Conservation (phyloP, 2,888 invertebrate genomes). For the Synanthedon formicaeformis region DNA sequence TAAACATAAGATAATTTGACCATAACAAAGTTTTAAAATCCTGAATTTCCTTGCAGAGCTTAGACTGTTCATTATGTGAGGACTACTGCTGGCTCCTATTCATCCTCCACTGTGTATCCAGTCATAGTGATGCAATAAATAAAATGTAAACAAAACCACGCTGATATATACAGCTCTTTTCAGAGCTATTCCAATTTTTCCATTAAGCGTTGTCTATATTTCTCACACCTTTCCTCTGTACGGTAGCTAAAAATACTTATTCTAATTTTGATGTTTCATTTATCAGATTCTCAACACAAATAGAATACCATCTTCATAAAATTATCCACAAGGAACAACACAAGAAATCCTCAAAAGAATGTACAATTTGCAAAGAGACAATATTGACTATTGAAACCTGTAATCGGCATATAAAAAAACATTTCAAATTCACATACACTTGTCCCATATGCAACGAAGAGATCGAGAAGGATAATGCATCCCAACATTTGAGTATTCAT, state of each 20-base stretch:
- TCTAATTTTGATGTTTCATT: conserved; percentile 1
- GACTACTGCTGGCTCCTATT: too few species aligned
- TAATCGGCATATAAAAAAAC: conserved; percentile 43
- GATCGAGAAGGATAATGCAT: conserved; percentile 26
- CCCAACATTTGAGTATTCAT: conserved; percentile 42
- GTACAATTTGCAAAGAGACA: conserved; percentile 31
- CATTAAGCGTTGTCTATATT: too few species aligned
- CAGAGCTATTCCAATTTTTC: too few species aligned
- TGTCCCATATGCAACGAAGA: conserved; percentile 49
- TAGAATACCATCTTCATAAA: conserved; percentile 42
- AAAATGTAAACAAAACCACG: too few species aligned
- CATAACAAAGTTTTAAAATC: too few species aligned
- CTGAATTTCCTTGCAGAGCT: too few species aligned
- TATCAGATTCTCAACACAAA: conserved; percentile 40
- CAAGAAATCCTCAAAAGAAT: conserved; percentile 24
- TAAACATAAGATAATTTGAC: not conserved
- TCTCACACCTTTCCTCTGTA: too few species aligned
- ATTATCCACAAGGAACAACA: conserved; percentile 36
- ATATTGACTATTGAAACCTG: conserved; percentile 37
- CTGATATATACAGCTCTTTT: too few species aligned
- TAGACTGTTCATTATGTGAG: too few species aligned
- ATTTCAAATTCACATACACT: conserved; percentile 33
- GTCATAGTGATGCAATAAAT: too few species aligned
- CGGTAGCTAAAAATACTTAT: not conserved
- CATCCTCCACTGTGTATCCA: too few species aligned